Conservation (phyloP, 2,888 invertebrate species). For the Drosophila eohydei region DNA sequence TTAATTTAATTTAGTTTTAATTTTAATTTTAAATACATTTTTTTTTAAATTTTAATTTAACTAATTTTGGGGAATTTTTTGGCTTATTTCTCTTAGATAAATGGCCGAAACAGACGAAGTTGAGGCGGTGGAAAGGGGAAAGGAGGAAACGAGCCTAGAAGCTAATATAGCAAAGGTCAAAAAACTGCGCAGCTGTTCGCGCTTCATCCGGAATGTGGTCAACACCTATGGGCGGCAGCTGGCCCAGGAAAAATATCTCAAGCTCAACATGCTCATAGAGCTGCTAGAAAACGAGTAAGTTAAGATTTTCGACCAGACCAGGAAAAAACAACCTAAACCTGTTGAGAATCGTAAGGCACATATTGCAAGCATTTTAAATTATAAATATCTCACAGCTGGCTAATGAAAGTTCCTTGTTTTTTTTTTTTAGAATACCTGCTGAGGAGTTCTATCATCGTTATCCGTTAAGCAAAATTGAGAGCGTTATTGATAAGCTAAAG, state of each 20-base stretch:
- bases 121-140: neutral
- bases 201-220: slow-evolving; percentile 90
- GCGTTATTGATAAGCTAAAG: slow-evolving; percentile 36
- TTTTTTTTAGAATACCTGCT: slow-evolving; percentile 15
- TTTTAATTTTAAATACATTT: too few species aligned
- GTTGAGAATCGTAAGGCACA: neutral
- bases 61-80: neutral
- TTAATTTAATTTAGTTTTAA: too few species aligned
- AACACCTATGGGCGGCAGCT: slow-evolving; percentile 37
- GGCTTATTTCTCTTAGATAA: neutral
- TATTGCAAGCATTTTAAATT: neutral
- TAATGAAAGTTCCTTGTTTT: neutral
- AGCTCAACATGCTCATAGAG: slow-evolving; percentile 74
- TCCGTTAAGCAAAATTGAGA: slow-evolving; percentile 38
- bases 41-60: too few species aligned
- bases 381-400: neutral
- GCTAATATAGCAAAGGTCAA: slow-evolving; percentile 42
- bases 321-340: neutral
- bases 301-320: neutral
- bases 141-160: neutral
- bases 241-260: slow-evolving; percentile 63
- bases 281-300: slow-evolving; percentile 70
- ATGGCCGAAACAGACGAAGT: slow-evolving; percentile 18
- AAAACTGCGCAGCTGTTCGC: slow-evolving; percentile 87
- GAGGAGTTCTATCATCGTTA: slow-evolving; percentile 17